Percentiles rank a stretch among this genome's conserved stretches.
phyloP scores from a whole-genome alignment of 30 jellyfish, hydroid and myxozoan genomes.

The Pseudorhiza aurosa region DNA sequence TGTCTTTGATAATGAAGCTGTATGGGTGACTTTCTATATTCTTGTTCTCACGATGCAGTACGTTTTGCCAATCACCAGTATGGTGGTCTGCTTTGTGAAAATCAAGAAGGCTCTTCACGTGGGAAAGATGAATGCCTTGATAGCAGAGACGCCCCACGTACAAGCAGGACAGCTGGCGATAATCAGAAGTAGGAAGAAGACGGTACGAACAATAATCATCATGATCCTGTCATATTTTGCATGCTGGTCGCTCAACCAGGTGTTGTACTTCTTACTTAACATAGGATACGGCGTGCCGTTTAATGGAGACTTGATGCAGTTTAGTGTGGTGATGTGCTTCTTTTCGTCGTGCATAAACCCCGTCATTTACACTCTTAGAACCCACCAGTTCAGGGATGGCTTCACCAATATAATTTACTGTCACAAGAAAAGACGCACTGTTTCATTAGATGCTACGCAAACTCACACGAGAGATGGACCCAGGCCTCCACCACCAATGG shows the following conservation, averaged over 20 bases:
- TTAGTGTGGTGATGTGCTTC: conserved; percentile 72
- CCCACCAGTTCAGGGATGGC: conserved; percentile 69
- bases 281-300: conserved; percentile 58
- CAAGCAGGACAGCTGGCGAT: conserved; percentile 46
- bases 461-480: no score
- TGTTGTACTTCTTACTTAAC: conserved; percentile 44
- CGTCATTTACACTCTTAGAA: conserved; percentile 64
- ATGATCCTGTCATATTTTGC: conserved; percentile 63
- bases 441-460: no score
- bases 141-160: conserved; percentile 22
- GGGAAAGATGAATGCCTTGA: conserved; percentile 25
- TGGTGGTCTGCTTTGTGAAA: conserved; percentile 69
- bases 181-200: conserved; percentile 49
- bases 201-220: conserved; percentile 52
- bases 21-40: conserved; percentile 32
- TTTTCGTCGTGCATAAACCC: conserved; percentile 85
- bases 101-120: conserved; percentile 37
- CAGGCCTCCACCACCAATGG: no score
- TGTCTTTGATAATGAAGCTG: conserved; percentile 12
- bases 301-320: conserved; percentile 62
- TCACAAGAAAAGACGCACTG: neutral
- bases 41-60: conserved; percentile 60
- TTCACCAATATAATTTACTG: conserved; percentile 45
- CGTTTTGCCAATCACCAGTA: conserved; percentile 58
- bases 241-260: conserved; percentile 80